Base-by-base conservation (phyloP, 1,140 invertebrate genomes). In the Aphis gossypii region DNA sequence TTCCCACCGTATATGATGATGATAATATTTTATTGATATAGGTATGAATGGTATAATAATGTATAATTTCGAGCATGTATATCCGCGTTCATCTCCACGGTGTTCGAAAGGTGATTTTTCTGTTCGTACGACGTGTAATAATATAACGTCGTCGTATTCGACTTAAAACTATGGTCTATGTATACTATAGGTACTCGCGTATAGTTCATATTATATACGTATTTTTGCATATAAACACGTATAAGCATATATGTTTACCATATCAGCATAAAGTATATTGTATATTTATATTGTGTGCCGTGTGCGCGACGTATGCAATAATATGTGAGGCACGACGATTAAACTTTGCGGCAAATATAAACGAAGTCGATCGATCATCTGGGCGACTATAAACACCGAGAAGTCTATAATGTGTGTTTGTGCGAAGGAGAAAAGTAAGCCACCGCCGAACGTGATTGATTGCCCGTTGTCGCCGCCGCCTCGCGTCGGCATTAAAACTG, bases 401-500 rank as follows among this genome's bases (percentile, higher is more conserved):
- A 41, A 14, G 83, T 41, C 41, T 14, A 46, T 86, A 86, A 84
- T 44, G 30, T 83, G 82, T 23, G 76, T 38, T 21, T 44, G 60
- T n/a, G 60, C 83, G 23, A 5, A 84, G 38, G 41, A 41, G 38
- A 84, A 84, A 84, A 84, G 83, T 84, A 84, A 25, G 84, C 84
- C 41, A 87, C 84, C 23, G 38, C 83, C 84, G 84, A 46, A 87
- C 84, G 84, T 87, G 84, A 87, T 87, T 87, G 84, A 87, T 87
- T 87, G 84, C 30, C 84, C 84, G 84, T 87, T 46, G 41, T 46
- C 84, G 84, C 41, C 84, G 41, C 44, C 23, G 84, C 41, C 83
- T 41, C 23, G 30, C 5, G 60, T 76, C 60, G 60, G 30, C 60
- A 76, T 76, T 86, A 86, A 41, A 44, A 86, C 83, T 44, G 83